phyloP scores from a whole-genome alignment of 2,888 invertebrate genomes.

The Pseudanteris insignis region DNA sequence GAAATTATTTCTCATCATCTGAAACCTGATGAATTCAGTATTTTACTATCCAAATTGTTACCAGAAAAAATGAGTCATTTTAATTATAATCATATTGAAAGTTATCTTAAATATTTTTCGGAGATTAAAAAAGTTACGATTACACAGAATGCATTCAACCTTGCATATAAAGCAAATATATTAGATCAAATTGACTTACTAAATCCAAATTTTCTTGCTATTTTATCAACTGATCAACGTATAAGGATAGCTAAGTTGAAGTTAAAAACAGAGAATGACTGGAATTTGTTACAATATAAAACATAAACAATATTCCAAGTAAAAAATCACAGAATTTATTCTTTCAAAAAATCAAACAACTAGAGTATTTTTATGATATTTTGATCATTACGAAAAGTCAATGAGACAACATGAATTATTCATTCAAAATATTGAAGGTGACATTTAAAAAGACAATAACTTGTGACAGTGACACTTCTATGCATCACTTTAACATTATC shows the following conservation, averaged over 20 bases:
- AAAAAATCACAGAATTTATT: background rate
- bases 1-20: background rate
- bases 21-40: background rate
- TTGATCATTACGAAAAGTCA: too few relatives aligned
- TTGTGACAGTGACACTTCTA: too few relatives aligned
- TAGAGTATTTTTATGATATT: background rate
- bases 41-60: constrained; percentile 6
- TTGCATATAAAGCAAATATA: constrained; percentile 48
- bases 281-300: background rate
- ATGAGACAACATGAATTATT: constrained; percentile 51
- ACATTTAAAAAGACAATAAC: too few relatives aligned
- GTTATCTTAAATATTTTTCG: constrained; percentile 44
- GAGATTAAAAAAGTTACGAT: constrained; percentile 44
- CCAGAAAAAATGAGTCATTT: background rate
- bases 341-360: background rate
- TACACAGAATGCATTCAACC: constrained; percentile 46
- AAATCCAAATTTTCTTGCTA: constrained; percentile 15
- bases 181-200: constrained; percentile 41
- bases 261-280: constrained; percentile 26
- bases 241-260: constrained; percentile 49
- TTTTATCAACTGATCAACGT: constrained; percentile 53
- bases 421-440: constrained; percentile 51
- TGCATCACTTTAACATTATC: too few relatives aligned
- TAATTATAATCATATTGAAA: background rate
- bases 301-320: too few relatives aligned